Conservation (phyloP, 2,888 invertebrate genomes). For the Thymelicus acteon region DNA sequence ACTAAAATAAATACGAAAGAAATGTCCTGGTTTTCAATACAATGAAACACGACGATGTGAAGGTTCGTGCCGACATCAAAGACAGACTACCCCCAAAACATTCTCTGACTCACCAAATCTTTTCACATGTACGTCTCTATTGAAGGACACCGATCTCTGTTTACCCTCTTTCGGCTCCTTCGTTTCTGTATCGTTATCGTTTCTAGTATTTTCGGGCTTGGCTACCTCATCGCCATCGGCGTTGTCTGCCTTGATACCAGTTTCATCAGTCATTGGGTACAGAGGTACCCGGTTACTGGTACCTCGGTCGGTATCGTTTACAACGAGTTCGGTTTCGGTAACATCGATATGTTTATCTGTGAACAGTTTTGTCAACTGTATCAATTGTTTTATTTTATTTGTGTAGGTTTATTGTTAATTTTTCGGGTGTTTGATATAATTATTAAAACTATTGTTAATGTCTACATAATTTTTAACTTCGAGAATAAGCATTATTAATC, state of each 20-base stretch:
- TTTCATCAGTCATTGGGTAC: slow-evolving; percentile 77
- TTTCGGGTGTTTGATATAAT: background rate
- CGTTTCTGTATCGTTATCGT: slow-evolving; percentile 57
- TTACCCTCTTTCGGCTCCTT: slow-evolving; percentile 79
- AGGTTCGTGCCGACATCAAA: slow-evolving; percentile 22
- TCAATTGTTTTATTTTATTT: slow-evolving; percentile 22
- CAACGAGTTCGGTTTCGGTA: slow-evolving; percentile 60
- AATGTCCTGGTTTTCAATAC: background rate
- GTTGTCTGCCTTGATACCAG: slow-evolving; percentile 68
- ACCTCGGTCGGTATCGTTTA: slow-evolving; percentile 58
- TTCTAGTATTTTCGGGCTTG: slow-evolving; percentile 53
- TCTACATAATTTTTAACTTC: background rate
- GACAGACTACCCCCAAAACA: slow-evolving; percentile 34
- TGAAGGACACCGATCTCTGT: slow-evolving; percentile 92
- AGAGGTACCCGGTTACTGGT: slow-evolving; percentile 70
- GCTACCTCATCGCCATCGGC: slow-evolving; percentile 74
- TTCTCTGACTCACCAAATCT: slow-evolving; percentile 90
- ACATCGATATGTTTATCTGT: slow-evolving; percentile 77
- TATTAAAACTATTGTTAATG: slow-evolving; percentile 18
- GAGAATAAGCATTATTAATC: background rate
- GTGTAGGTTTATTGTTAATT: background rate
- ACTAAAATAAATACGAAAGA: background rate
- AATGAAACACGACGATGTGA: slow-evolving; percentile 15
- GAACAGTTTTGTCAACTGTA: slow-evolving; percentile 43
- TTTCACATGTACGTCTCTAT: slow-evolving; percentile 95